A percentile compares a stretch with the other conserved stretches of the same genome.
These are phyloP conservation scores for Meiosimyza decipiens DNA, from an alignment of 2,888 invertebrate genomes.

Conservation along the genomic window DNA sequence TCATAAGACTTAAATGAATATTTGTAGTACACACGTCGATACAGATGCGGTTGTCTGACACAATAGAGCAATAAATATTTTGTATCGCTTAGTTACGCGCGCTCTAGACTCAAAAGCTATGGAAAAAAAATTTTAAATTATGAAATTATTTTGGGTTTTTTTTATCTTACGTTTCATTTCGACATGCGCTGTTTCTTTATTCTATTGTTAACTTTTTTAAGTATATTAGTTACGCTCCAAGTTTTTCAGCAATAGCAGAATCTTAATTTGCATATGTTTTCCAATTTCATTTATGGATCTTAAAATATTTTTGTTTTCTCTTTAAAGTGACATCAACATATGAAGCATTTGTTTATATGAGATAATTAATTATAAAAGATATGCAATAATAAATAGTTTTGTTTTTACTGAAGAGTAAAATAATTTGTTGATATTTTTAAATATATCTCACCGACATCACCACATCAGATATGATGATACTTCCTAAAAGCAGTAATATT, in stretches of 20 bases:
- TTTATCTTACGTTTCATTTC: slow-evolving; percentile 38
- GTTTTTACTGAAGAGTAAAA: too few species aligned
- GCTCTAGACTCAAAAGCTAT: not conserved
- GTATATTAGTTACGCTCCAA: slow-evolving; percentile 21
- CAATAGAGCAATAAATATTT: too few species aligned
- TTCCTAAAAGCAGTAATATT: too few species aligned
- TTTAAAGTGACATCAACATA: not conserved
- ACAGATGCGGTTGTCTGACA: not conserved
- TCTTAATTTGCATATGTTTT: not conserved
- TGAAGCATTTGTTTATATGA: too few species aligned
- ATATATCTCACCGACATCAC: too few species aligned
- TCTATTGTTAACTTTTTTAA: slow-evolving; percentile 4
- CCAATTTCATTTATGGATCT: not conserved
- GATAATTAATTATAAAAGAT: too few species aligned
- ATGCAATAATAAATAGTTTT: too few species aligned
- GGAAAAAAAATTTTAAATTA: slow-evolving; percentile 38
- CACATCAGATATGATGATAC: too few species aligned
- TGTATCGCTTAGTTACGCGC: not conserved
- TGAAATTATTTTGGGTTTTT: slow-evolving; percentile 40
- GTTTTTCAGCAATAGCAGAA: not conserved
- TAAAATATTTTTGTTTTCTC: not conserved
- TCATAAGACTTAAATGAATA: too few species aligned
- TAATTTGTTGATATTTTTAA: too few species aligned
- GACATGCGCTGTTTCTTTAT: slow-evolving; percentile 40
- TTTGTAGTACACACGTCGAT: not conserved